phyloP scores from a whole-genome alignment of 1,140 invertebrate genomes.

The Aphelinus certus region DNA sequence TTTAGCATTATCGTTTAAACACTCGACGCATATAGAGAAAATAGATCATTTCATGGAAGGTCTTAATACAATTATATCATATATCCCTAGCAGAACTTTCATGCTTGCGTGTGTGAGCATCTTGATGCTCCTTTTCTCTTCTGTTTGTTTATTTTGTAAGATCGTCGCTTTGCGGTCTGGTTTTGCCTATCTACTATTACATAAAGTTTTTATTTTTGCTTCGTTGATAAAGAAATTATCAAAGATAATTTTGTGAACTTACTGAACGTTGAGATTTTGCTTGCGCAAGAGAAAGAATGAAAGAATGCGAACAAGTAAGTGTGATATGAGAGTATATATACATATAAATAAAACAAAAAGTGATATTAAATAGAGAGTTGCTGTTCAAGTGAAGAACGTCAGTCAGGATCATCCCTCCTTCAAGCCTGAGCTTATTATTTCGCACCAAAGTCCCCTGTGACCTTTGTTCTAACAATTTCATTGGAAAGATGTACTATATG shows the following conservation, averaged over 20 bases:
- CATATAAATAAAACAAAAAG: background rate
- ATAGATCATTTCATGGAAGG: slow-evolving; percentile 23
- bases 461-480: slow-evolving; percentile 25
- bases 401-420: slow-evolving; percentile 37
- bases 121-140: slow-evolving; percentile 11
- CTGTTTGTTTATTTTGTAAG: slow-evolving; percentile 10
- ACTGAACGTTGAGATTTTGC: background rate
- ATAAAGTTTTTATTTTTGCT: slow-evolving; percentile 30
- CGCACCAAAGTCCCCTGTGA: slow-evolving; percentile 41
- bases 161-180: slow-evolving; percentile 17
- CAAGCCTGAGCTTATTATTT: slow-evolving; percentile 37
- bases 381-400: slow-evolving; percentile 33
- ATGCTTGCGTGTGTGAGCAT: background rate
- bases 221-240: slow-evolving; percentile 7
- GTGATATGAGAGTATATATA: too few relatives aligned
- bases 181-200: slow-evolving; percentile 8
- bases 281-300: too few relatives aligned
- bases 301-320: too few relatives aligned
- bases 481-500: slow-evolving; percentile 41
- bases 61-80: slow-evolving; percentile 22
- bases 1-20: slow-evolving; percentile 32
- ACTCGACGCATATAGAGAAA: slow-evolving; percentile 21
- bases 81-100: slow-evolving; percentile 1
- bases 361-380: slow-evolving; percentile 34
- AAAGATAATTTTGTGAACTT: slow-evolving; percentile 10